Evolutionary conservation across 2,888 invertebrate species (phyloP), one percentile per base, ranked within the genome.

Genomic region (Xanthia icteritia): DNA sequence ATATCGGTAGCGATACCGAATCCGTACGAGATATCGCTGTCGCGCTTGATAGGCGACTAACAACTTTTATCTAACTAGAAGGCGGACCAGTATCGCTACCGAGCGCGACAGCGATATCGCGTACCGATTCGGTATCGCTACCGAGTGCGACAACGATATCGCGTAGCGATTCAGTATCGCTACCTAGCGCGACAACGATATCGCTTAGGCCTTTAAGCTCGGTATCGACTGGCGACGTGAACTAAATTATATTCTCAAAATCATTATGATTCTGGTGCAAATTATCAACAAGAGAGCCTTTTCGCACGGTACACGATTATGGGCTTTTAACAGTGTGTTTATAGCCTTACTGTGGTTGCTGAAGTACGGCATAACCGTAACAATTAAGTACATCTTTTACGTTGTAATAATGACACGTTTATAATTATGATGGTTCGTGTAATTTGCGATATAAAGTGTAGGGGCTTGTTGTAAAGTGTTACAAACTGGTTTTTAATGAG

Each of bases 291-390:
- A 36, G 68, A 82, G 76, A 73, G 76, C 81, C 58, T 80, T 87
- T 83, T 77, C 75, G 58, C 75, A 70, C 70, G 65, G 83, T 80
- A 77, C 75, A 70, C 72, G 81, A 79, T 86, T 81, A 86, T 54
- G 69, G 73, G 81, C 77, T 76, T 84, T 86, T 84, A 86, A 87
- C 84, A 81, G 78, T 82, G 84, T 88, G 86, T 88, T 88, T 86
- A 87, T 88, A 73, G 73, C 70, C 73, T 84, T 67, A 81, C 80
- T 68, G 88, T 79, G 83, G 82, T 86, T 78, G 64, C 70, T 79
- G 45, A 77, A 87, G 82, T 88, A 73, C 79, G 78, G 69, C 77
- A 79, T 86, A 78, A 88, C 73, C 79, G 77, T 88, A 74, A 86
- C 86, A 76, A 83, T 86, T 86, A 83, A 83, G 79, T 73, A 77